Base-by-base conservation (phyloP, 1,140 invertebrate genomes). In the Arctopsyche grandis region DNA sequence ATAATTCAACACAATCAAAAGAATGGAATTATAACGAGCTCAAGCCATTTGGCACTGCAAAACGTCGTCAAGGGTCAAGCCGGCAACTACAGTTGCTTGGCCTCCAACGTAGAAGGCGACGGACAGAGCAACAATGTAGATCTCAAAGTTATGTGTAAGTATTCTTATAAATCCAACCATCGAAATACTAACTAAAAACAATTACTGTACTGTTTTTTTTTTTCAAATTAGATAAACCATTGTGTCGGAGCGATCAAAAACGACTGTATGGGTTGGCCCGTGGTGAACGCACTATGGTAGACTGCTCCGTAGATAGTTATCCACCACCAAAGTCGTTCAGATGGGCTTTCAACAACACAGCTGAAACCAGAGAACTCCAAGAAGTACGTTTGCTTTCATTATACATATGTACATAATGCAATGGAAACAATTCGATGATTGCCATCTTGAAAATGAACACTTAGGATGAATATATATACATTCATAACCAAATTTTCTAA, bases 321-420 rank as follows among this genome's bases (percentile, higher is more conserved):
- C 96, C 96, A 16, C 90, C 93, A n/a, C 94, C 95, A 21, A 91
- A 93, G 79, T 93, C 90, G 75, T 97, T 97, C 86, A 92, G 93
- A 80, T 97, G 96, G 96, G 92, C 94, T 48, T 96, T 97, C 86
- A 97, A 97, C 86, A 96, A 95, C 86, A 95, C 95, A 5, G 93
- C 93, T 12, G 93, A 95, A 83, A 92, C 92, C 75, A 91, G 93
- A 75, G 94, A 95, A 83, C 92, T 96, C 83, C 91, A 92, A 16
- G 90, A 91, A 69, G 85, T 86, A 79, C 29, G 58, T 77, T 46
- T 26, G 38, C 14, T 66, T 22, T 66, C 48, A 52, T 14, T 52
- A 46, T 48, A 70, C 58, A 43, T 44, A n/a, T n/a, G n/a, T n/a
- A n/a, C n/a, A n/a, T n/a, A n/a, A n/a, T n/a, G n/a, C n/a, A 69